These are phyloP conservation scores for Cryptoblepharus egeriae DNA, from an alignment of 2,797 vertebrate species.

Conservation along the genomic window DNA sequence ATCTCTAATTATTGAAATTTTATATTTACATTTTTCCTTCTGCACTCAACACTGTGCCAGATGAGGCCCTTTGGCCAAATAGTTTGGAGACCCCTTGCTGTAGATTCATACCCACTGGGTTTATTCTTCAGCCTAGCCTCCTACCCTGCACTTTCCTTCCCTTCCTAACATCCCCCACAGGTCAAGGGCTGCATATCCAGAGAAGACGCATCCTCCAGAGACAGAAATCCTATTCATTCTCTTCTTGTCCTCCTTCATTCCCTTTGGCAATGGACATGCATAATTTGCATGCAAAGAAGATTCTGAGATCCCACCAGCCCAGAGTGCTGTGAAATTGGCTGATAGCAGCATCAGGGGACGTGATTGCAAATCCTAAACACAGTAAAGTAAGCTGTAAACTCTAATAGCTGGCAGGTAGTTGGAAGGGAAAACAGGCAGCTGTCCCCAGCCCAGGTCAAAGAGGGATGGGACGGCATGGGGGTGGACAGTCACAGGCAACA, in stretches of 20 bases:
- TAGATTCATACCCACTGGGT: background rate
- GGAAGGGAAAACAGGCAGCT: background rate
- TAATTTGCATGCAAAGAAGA: constrained; percentile 49
- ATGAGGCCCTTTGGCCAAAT: too few species aligned
- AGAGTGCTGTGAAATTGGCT: constrained; percentile 59
- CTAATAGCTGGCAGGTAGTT: background rate
- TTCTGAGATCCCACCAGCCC: constrained; percentile 37
- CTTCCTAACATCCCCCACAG: fast-evolving
- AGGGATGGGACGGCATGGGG: background rate
- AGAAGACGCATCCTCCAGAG: constrained; percentile 18
- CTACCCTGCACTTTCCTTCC: background rate
- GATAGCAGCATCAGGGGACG: constrained; percentile 41
- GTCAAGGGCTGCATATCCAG: constrained; percentile 2
- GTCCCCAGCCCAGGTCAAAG: background rate
- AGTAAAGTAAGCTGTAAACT: constrained; percentile 45
- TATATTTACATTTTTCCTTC: too few species aligned
- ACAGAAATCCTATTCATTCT: constrained; percentile 15
- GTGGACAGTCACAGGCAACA: background rate
- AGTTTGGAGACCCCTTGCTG: too few species aligned
- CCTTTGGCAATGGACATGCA: background rate
- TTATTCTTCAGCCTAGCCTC: background rate
- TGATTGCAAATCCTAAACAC: constrained; percentile 57
- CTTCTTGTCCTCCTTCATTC: constrained; percentile 1
- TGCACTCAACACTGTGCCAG: too few species aligned
- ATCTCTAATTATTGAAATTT: too few species aligned